A percentile compares a stretch with the other conserved stretches of the same genome.
Evolutionary conservation across 2,888 invertebrate species (phyloP).

Genomic region (Spatulosminthurus flaviceps): DNA sequence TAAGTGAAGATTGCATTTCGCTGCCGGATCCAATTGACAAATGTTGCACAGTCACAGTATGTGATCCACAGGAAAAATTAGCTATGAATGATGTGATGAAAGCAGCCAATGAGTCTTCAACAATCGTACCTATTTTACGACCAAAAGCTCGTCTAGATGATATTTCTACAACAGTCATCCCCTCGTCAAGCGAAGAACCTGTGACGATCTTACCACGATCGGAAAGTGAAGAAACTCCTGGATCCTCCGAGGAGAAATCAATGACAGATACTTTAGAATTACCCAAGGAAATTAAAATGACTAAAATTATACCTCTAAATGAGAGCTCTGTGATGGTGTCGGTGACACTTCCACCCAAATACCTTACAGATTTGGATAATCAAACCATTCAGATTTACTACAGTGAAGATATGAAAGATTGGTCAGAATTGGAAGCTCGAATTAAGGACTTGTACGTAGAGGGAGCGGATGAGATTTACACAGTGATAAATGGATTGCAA

Average conservation of each 20-base stretch:
- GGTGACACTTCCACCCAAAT: slow-evolving; percentile 54
- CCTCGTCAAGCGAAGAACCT: neutral
- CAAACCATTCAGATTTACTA: slow-evolving; percentile 56
- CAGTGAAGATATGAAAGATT: slow-evolving; percentile 54
- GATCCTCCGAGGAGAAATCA: neutral
- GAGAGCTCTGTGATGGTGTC: slow-evolving; percentile 58
- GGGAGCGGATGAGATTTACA: slow-evolving; percentile 57
- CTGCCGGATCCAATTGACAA: slow-evolving; percentile 83
- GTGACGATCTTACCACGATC: slow-evolving; percentile 31
- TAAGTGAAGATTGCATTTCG: slow-evolving; percentile 78
- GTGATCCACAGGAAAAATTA: slow-evolving; percentile 68
- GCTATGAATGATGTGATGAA: slow-evolving; percentile 63
- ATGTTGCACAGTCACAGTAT: slow-evolving; percentile 85
- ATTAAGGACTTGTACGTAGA: slow-evolving; percentile 58
- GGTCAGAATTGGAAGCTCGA: slow-evolving; percentile 53
- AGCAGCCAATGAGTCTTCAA: slow-evolving; percentile 50
- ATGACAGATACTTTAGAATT: neutral
- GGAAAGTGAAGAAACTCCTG: slow-evolving; percentile 2
- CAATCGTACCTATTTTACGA: slow-evolving; percentile 7
- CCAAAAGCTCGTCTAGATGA: slow-evolving; percentile 35
- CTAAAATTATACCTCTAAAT: slow-evolving; percentile 57
- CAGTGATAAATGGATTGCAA: slow-evolving; percentile 53
- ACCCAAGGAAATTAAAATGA: slow-evolving; percentile 45
- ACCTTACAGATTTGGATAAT: slow-evolving; percentile 51
- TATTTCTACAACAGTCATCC: slow-evolving; percentile 36